These are phyloP conservation scores for Axis porcinus DNA, from an alignment of 2,113 vertebrate species.

Conservation along the genomic window DNA sequence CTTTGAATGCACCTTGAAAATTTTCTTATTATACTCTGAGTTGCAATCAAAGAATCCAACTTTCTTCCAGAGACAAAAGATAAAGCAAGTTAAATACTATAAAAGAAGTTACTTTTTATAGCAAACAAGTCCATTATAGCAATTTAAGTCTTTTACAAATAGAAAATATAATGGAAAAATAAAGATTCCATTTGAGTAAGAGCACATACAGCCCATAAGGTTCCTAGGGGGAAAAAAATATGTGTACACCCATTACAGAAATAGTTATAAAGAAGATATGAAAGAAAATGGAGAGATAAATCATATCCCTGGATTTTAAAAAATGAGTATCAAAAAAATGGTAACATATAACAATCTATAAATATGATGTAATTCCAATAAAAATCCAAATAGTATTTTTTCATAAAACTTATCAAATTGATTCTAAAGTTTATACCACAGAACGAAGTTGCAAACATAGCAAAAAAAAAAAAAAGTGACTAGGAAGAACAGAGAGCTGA, in stretches of 20 bases:
- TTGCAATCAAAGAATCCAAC: not conserved
- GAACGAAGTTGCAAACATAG: not conserved
- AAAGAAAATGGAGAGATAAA: not conserved
- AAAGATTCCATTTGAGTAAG: not conserved
- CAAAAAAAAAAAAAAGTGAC: not conserved
- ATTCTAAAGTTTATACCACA: not conserved
- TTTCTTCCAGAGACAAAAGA: conserved; percentile 7
- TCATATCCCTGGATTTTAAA: not conserved
- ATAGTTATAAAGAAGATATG: not conserved
- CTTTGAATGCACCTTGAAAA: not conserved
- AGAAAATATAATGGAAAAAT: conserved; percentile 14
- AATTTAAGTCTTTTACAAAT: conserved; percentile 8
- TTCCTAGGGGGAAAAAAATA: not conserved
- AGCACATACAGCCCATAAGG: not conserved
- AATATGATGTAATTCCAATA: not conserved
- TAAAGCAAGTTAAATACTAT: not conserved
- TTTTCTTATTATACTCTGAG: not conserved
- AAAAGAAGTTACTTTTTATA: not conserved
- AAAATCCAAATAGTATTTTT: not conserved
- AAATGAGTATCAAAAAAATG: not conserved
- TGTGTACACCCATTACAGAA: not conserved
- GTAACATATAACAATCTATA: not conserved
- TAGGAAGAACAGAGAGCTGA: not conserved
- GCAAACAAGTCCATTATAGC: not conserved
- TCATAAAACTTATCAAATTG: not conserved